These are phyloP conservation scores for Sebastes fasciatus DNA, from an alignment of 2,113 vertebrate species.

Conservation along the genomic window DNA sequence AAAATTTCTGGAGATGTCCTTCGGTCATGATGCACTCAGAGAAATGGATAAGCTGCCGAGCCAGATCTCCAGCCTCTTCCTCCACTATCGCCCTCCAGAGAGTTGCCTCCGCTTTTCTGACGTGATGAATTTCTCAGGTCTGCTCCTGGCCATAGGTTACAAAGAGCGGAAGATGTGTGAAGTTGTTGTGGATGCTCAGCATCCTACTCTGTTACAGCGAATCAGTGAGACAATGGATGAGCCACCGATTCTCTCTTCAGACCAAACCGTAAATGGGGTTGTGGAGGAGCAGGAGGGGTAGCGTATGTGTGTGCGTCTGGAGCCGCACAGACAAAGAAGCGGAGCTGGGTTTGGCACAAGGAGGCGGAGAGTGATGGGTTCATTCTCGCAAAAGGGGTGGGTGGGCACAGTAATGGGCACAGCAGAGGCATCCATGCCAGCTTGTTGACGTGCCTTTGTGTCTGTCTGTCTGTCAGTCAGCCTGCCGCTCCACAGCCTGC, in stretches of 20 bases:
- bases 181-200: constrained; percentile 41
- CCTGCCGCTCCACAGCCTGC: constrained; percentile 58
- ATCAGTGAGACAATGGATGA: constrained; percentile 48
- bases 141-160: constrained; percentile 39
- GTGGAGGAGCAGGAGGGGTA: constrained; percentile 23
- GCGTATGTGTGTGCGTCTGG: constrained; percentile 20
- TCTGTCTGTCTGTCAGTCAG: constrained; percentile 57
- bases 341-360: constrained; percentile 43
- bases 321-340: constrained; percentile 60
- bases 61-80: constrained; percentile 30
- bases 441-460: constrained; percentile 66
- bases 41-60: constrained; percentile 50
- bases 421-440: constrained; percentile 60
- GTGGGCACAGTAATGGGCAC: constrained; percentile 61
- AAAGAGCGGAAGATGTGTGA: constrained; percentile 48
- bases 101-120: constrained; percentile 49
- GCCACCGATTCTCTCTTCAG: constrained; percentile 34
- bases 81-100: constrained; percentile 40
- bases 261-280: constrained; percentile 45
- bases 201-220: constrained; percentile 26
- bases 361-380: constrained; percentile 62
- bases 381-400: constrained; percentile 55
- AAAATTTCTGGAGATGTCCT: constrained; percentile 45
- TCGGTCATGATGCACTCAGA: constrained; percentile 46
- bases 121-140: constrained; percentile 55